Conservation (phyloP, 2,888 invertebrate genomes). For the Zonitis immaculata region DNA sequence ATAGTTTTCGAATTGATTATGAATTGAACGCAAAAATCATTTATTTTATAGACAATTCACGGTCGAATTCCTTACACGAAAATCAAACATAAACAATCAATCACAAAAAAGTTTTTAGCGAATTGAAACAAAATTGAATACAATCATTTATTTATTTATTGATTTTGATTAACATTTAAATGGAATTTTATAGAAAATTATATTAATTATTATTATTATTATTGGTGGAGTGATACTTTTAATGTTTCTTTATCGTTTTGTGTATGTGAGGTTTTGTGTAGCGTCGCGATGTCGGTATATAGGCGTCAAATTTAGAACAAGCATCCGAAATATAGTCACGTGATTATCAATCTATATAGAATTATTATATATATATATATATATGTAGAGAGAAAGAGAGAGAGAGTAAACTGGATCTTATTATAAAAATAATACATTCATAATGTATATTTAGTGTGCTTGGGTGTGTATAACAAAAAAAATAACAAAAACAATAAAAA, state of each 20-base stretch:
- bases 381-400: not conserved
- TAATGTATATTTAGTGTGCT: too few relatives aligned
- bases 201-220: too few relatives aligned
- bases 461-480: too few relatives aligned
- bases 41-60: constrained; percentile 3
- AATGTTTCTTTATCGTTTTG: not conserved
- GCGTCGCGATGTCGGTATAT: constrained; percentile 1
- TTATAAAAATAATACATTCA: not conserved
- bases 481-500: not conserved
- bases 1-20: not conserved
- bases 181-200: too few relatives aligned
- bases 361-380: not conserved
- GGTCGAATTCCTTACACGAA: constrained; percentile 1
- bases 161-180: too few relatives aligned
- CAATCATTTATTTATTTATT: too few relatives aligned
- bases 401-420: not conserved
- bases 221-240: not conserved
- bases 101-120: too few relatives aligned
- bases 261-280: not conserved
- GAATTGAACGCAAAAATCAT: not conserved
- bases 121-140: too few relatives aligned
- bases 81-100: constrained; percentile 3
- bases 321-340: not conserved
- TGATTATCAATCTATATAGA: not conserved
- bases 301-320: not conserved